Base-by-base conservation (phyloP, 1,140 invertebrate species). In the Steinernema feltiae region DNA sequence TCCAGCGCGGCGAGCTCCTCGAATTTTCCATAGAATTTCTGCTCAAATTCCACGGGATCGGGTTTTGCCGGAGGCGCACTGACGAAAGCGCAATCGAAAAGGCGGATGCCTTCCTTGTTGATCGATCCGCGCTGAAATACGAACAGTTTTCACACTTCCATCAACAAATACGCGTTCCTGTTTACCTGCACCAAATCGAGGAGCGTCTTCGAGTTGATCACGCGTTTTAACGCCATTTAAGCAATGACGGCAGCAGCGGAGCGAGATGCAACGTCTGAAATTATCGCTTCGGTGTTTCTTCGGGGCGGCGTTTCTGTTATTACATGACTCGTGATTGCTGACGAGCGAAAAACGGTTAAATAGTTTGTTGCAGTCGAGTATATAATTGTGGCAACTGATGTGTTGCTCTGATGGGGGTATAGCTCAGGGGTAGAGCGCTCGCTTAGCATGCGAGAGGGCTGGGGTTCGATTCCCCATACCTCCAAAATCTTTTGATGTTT, bases 1-100 rank as follows among this genome's bases (percentile, higher is more conserved):
- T n/a, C n/a, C n/a, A n/a, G n/a, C n/a, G n/a, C n/a, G n/a, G n/a
- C n/a, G n/a, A 80, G 46, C 1, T 69, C 30, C 30, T 76, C 74
- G 69, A 78, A 80, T n/a, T 80, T 76, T 32, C 79, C 79, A 48
- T 80, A 76, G 24, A 41, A 30, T 53, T 77, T 76, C 69, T 73
- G 15, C 31, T 74, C 69, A 24, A 79, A 79, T 30, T 73, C 71
- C 32, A 71, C 75, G 77, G 73, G 76, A 32, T 79, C 72, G 1
- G 76, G 76, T 32, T 78, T 79, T 21, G 53, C 15, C 3, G 53
- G 53, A 3, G 71, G 63, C 24, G 76, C 21, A 0, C 69, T 69
- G 18, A 70, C 63, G 71, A 76, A 79, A 15, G 76, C 41, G 72
- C 78, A 79, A 32, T 79, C 76, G 27, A 79, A 53, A 0, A 79